phyloP scores from a whole-genome alignment of 2,113 vertebrate species.

The Myotis brandtii region DNA sequence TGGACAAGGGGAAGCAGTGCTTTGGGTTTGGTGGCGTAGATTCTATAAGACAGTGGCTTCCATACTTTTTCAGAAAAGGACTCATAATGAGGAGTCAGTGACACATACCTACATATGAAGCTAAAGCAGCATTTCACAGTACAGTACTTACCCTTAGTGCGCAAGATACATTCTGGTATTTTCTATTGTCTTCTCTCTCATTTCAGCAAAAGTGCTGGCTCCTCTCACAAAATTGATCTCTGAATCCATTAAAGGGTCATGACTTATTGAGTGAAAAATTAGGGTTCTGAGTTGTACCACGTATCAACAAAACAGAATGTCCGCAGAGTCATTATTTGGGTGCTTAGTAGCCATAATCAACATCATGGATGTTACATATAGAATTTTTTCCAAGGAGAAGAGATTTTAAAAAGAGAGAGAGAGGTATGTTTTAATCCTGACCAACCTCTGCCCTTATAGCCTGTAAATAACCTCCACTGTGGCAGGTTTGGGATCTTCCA shows the following conservation, averaged over 20 bases:
- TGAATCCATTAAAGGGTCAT: not conserved
- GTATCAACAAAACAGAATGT: not conserved
- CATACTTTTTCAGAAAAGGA: not conserved
- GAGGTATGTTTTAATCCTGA: constrained; percentile 11
- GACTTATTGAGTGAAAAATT: not conserved
- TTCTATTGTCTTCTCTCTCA: not conserved
- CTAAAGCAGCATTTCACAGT: not conserved
- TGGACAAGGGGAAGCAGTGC: not conserved
- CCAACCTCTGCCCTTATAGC: not conserved
- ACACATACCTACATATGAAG: not conserved
- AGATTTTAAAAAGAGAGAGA: not conserved
- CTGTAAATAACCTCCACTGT: not conserved
- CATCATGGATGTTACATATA: not conserved
- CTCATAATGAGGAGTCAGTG: not conserved
- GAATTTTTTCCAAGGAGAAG: not conserved
- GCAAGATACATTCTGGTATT: not conserved
- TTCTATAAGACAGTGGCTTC: not conserved
- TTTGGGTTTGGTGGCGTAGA: not conserved
- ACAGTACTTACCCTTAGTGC: not conserved
- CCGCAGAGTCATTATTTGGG: not conserved
- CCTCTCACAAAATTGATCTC: not conserved
- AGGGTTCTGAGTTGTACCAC: not conserved
- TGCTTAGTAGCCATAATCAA: not conserved
- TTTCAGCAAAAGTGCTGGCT: not conserved
- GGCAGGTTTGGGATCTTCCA: not conserved